Conservation (phyloP, 2,888 invertebrate species). For the Sphecodes monilicornis region DNA sequence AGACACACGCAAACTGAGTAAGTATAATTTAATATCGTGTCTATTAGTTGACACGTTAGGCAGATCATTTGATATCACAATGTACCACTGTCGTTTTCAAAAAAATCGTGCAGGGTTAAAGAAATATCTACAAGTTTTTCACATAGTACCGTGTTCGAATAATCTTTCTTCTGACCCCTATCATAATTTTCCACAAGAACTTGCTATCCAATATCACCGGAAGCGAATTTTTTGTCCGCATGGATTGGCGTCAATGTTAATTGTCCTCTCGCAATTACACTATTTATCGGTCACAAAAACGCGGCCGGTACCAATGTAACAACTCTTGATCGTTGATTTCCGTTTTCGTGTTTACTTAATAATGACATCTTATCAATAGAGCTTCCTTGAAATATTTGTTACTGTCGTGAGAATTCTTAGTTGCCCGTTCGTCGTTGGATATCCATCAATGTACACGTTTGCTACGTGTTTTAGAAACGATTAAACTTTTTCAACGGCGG, state of each 20-base stretch:
- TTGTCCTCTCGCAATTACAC: constrained; percentile 47
- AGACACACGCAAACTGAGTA: too few relatives aligned
- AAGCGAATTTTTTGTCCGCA: constrained; percentile 36
- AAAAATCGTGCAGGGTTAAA: too few relatives aligned
- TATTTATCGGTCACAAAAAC: constrained; percentile 47
- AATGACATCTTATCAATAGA: constrained; percentile 48
- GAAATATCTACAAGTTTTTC: neutral
- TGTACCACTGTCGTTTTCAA: too few relatives aligned
- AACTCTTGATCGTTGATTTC: constrained; percentile 49
- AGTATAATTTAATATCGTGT: too few relatives aligned
- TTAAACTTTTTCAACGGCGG: neutral
- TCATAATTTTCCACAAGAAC: neutral
- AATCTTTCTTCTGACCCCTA: neutral
- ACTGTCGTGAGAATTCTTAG: neutral
- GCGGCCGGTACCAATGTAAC: constrained; percentile 25
- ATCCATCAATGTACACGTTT: neutral
- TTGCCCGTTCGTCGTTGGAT: neutral
- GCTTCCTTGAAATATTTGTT: constrained; percentile 14
- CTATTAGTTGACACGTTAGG: too few relatives aligned
- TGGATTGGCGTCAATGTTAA: constrained; percentile 25
- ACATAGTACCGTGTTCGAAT: too few relatives aligned
- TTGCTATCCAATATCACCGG: constrained; percentile 27
- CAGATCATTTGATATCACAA: too few relatives aligned
- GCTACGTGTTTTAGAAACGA: constrained; percentile 31
- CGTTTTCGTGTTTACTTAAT: constrained; percentile 49